Conservation (phyloP, 2,888 invertebrate genomes). For the Geotrupes spiniger region DNA sequence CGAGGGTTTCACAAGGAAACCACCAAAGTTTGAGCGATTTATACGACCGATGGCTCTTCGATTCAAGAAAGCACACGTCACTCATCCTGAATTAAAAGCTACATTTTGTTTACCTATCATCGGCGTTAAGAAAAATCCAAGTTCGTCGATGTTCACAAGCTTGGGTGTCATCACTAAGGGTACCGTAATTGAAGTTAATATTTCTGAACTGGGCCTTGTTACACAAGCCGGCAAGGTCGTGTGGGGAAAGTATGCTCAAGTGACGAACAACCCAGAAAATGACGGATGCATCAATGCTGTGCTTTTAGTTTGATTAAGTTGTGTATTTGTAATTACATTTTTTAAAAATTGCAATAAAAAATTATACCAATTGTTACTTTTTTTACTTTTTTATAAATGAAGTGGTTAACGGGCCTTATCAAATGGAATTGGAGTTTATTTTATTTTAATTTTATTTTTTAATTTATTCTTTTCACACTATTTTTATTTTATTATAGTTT, state of each 20-base stretch:
- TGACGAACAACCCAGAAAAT: conserved; percentile 99
- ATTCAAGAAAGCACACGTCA: conserved; percentile 97
- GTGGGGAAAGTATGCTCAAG: conserved; percentile 99
- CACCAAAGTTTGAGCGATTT: conserved; percentile 98
- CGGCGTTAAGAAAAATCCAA: conserved; percentile 99
- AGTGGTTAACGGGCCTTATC: too few relatives aligned
- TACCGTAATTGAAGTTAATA: conserved; percentile 96
- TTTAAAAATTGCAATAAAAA: too few relatives aligned
- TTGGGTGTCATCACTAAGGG: conserved; percentile 98
- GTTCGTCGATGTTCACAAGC: conserved; percentile 94
- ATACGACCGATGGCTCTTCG: conserved; percentile 96
- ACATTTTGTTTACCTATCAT: conserved; percentile 97
- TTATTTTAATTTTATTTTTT: too few relatives aligned
- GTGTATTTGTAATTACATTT: background rate
- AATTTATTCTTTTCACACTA: too few relatives aligned
- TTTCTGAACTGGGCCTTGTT: conserved; percentile 96
- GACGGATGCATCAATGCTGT: conserved; percentile 99
- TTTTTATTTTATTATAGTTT: too few relatives aligned
- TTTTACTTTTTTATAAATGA: too few relatives aligned
- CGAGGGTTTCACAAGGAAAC: conserved; percentile 97
- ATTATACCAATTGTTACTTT: too few relatives aligned
- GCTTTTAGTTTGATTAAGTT: conserved; percentile 75
- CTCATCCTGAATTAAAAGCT: conserved; percentile 98
- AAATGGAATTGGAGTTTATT: too few relatives aligned
- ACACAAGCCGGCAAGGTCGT: conserved; percentile 99